Base-by-base conservation (phyloP, 2,888 invertebrate species). In the Peribatodes rhomboidaria region DNA sequence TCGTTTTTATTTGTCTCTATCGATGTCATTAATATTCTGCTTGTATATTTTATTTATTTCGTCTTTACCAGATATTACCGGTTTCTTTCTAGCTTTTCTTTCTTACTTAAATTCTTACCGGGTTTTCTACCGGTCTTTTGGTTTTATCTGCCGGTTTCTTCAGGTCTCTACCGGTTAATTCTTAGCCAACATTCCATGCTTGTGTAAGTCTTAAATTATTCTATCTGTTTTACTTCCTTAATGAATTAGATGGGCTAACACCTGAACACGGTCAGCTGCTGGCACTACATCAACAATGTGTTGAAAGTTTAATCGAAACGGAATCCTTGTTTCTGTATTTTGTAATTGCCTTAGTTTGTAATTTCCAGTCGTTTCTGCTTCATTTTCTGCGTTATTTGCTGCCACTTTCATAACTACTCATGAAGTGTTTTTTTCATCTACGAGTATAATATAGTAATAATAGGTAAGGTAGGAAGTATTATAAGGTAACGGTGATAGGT, bases 231-330 rank as follows among this genome's bases (percentile, higher is more conserved):
- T 11, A 61, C 56, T 52, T 62, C 56, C 56, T 44, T 44, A 35
- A 56, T 50, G 13, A 49, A 61, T 49, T 42, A 9, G 49, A 52
- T 59, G 52, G 31, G 41, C 4, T 22, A 44, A 59, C 55, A 59
- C 49, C 59, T 64, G 64, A 16, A 39, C 16, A 41, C 16, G 57
- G 8, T 3, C 14, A 37, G 16, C 18, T 35, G 18, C 42, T 63
- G 63, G 63, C 63, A 63, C 58, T 20, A 31, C 4, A 54, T 41
- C 58, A 53, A 54, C 47, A 37, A 55, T 63, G 60, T 62, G 54
- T 69, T 65, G 60, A 68, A 54, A 64, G 61, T 53, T 7, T 20
- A 44, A 61, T 58, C 31, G 14, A 52, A 41, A 20, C 52, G 41
- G 57, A 46, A 55, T 22, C 39, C 63, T 53, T 44, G 33, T 62